Conservation (phyloP, 2,888 invertebrate genomes). For the Zele albiditarsus region DNA sequence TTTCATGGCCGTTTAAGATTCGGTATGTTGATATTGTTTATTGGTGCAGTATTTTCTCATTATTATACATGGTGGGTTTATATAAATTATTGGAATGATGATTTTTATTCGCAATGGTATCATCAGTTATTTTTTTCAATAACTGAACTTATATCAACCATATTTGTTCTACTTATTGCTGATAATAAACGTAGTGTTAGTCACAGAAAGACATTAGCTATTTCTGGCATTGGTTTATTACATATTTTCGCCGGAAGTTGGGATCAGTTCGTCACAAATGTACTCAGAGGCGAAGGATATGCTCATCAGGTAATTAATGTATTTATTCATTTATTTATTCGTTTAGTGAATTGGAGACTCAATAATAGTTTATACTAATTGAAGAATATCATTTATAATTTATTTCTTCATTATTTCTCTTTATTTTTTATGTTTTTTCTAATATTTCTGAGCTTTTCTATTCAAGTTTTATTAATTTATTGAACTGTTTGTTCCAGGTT, state of each 20-base stretch:
- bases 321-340: neutral
- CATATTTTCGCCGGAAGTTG: conserved; percentile 79
- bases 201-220: conserved; percentile 76
- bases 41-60: conserved; percentile 79
- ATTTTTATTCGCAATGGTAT: conserved; percentile 81
- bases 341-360: no score
- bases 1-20: conserved; percentile 75
- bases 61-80: conserved; percentile 83
- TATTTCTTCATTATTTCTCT: no score
- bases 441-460: neutral
- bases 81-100: conserved; percentile 82
- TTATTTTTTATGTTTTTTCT: conserved; percentile 4
- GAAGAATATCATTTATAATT: no score
- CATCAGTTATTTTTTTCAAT: conserved; percentile 78
- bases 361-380: no score
- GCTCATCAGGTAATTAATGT: conserved; percentile 77
- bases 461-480: neutral
- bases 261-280: conserved; percentile 80
- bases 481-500: conserved; percentile 66
- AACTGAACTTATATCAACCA: conserved; percentile 78
- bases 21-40: conserved; percentile 79
- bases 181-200: conserved; percentile 75
- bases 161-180: conserved; percentile 76
- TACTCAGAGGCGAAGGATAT: conserved; percentile 78
- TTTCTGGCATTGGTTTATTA: conserved; percentile 77